A percentile compares a stretch with the other conserved stretches of the same genome.
Conservation (phyloP, 2,113 vertebrate species). For the Conger conger region DNA sequence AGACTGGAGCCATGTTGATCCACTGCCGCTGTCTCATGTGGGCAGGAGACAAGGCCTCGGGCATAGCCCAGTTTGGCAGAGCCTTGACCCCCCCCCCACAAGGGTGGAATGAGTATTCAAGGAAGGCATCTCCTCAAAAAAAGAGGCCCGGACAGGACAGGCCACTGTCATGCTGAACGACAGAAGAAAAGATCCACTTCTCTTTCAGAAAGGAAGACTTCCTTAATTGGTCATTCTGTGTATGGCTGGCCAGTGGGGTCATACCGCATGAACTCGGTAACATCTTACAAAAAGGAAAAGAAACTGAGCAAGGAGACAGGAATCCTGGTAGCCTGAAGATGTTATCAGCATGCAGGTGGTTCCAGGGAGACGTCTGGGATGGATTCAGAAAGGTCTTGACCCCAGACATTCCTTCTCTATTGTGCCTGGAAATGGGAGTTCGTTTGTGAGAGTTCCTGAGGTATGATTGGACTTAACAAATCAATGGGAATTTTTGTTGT, state of each 20-base stretch:
- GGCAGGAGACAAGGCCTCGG: conserved; percentile 18
- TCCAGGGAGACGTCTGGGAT: too few relatives aligned
- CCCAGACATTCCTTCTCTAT: too few relatives aligned
- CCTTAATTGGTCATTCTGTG: background rate
- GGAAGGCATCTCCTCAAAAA: conserved; percentile 42
- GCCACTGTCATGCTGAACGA: conserved; percentile 7
- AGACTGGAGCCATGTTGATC: conserved; percentile 47
- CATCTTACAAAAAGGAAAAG: background rate
- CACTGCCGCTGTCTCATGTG: conserved; percentile 33
- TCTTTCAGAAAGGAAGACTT: conserved; percentile 34
- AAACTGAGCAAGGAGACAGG: background rate
- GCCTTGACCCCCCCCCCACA: conserved; percentile 35
- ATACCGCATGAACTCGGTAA: background rate
- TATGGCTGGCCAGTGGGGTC: background rate
- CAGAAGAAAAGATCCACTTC: conserved; percentile 31
- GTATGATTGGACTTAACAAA: too few relatives aligned
- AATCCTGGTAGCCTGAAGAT: too few relatives aligned
- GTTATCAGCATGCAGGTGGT: too few relatives aligned
- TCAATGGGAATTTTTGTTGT: too few relatives aligned
- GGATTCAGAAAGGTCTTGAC: too few relatives aligned
- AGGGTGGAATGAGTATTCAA: conserved; percentile 44
- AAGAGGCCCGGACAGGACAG: conserved; percentile 51
- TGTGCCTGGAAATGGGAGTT: too few relatives aligned
- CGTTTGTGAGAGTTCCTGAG: too few relatives aligned
- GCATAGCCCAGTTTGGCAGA: conserved; percentile 22